phyloP scores from a whole-genome alignment of 2,888 invertebrate genomes.

The Aleiodes alternator region DNA sequence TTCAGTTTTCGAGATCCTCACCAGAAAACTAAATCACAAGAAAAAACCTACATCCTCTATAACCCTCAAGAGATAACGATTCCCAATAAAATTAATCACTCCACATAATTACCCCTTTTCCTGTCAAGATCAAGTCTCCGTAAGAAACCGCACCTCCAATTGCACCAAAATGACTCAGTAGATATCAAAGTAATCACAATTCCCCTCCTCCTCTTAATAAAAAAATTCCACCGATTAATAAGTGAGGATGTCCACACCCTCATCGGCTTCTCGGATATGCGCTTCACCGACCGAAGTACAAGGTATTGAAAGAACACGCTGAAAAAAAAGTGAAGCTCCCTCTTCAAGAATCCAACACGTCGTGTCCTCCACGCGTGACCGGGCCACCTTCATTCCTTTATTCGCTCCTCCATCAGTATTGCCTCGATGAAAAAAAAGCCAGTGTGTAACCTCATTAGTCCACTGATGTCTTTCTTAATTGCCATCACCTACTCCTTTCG shows the following conservation, averaged over 20 bases:
- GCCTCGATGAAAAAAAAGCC: neutral
- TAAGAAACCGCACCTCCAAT: neutral
- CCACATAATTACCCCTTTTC: too few species aligned
- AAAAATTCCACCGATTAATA: constrained; percentile 28
- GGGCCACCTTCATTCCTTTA: constrained; percentile 42
- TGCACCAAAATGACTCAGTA: neutral
- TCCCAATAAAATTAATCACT: too few species aligned
- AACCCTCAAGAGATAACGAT: too few species aligned
- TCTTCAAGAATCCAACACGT: neutral
- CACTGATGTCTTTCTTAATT: constrained; percentile 73
- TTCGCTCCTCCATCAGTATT: neutral
- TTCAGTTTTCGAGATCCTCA: too few species aligned
- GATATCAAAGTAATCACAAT: neutral
- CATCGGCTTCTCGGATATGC: constrained; percentile 31
- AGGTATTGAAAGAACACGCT: neutral
- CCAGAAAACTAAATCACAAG: too few species aligned
- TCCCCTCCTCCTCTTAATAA: neutral
- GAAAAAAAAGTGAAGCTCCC: neutral
- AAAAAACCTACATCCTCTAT: too few species aligned
- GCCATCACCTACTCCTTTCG: constrained; percentile 54
- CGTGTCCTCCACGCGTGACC: constrained; percentile 54
- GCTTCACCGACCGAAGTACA: constrained; percentile 43
- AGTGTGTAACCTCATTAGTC: constrained; percentile 70
- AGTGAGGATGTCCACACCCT: constrained; percentile 36
- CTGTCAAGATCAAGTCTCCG: too few species aligned